These are phyloP conservation scores for Numenius arquata DNA, from an alignment of 2,113 vertebrate species.

Conservation along the genomic window DNA sequence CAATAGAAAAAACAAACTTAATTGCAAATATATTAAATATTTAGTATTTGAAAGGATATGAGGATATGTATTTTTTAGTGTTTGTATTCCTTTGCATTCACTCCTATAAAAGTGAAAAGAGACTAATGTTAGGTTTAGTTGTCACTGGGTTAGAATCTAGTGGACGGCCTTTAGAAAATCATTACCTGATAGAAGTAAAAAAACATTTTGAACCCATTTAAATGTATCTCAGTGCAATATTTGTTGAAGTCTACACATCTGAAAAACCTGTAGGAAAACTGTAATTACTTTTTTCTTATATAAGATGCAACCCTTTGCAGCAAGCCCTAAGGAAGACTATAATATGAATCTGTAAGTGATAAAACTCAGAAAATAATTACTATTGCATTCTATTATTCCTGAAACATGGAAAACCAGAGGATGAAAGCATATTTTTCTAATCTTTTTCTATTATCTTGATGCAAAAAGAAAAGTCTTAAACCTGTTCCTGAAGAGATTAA, in stretches of 20 bases:
- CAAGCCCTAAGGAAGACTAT: neutral
- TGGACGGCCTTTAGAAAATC: neutral
- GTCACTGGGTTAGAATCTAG: neutral
- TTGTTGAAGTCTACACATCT: neutral
- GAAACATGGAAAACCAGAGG: neutral
- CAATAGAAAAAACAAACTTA: neutral
- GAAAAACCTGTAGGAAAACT: conserved; percentile 7
- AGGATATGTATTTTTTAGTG: neutral
- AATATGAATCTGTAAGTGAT: conserved; percentile 12
- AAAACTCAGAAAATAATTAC: conserved; percentile 26
- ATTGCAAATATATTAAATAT: neutral
- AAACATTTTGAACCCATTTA: neutral
- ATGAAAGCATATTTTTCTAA: neutral
- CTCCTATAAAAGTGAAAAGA: neutral
- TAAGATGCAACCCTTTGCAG: neutral
- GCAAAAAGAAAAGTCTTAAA: neutral
- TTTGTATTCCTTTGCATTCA: neutral
- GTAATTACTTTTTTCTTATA: neutral
- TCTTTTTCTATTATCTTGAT: conserved; percentile 7
- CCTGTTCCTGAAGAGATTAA: conserved; percentile 31
- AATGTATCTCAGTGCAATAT: neutral
- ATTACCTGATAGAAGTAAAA: neutral
- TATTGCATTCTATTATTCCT: neutral
- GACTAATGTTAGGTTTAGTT: neutral
- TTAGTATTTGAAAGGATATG: neutral